Evolutionary conservation across 1,140 invertebrate genomes (phyloP), one percentile per base, ranked within the genome.

Genomic region (Venustaconcha ellipsiformis): DNA sequence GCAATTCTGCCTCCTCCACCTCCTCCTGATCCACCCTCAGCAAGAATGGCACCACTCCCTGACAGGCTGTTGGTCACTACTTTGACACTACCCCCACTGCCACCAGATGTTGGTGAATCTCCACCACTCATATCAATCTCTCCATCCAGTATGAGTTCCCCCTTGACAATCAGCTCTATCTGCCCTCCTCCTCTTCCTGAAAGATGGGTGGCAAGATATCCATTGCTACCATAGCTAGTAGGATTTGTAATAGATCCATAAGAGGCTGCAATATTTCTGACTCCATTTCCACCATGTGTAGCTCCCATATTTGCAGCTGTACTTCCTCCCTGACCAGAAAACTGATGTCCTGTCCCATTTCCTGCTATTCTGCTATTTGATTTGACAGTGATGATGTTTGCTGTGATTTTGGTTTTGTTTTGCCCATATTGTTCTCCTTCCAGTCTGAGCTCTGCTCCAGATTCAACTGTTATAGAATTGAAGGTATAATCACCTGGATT

Each of bases 1-100:
- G 84, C 76, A 12, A 85, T 83, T 48, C 84, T 74, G n/a, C 84
- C 84, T 18, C 83, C 83, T 55, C 82, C 78, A 37, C 83, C 84
- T 23, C 84, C 83, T 12, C 76, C 81, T 55, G 68, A 20, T 37
- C 82, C 82, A 30, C 83, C 85, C 70, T 82, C 79, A 14, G 72
- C 81, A 57, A 37, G 57, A 17, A 86, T 69, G 14, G 58, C 74
- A 30, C 85, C 85, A 62, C 75, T 63, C 17, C 82, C 82, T 57
- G 66, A 57, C 56, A 83, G 63, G 14, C 55, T 67, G 15, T 74
- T 72, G 37, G 82, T 74, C 14, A 76, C 66, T 0, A 85, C 58
- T 48, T 77, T 71, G 14, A 85, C 65, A 55, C 81, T 82, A 0
- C 85, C 83, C 23, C 83, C 83, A 76, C 82, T 84, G 56, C 82